Evolutionary conservation across 1,140 invertebrate genomes (phyloP).

Genomic region (Drosophila lacertosa): DNA sequence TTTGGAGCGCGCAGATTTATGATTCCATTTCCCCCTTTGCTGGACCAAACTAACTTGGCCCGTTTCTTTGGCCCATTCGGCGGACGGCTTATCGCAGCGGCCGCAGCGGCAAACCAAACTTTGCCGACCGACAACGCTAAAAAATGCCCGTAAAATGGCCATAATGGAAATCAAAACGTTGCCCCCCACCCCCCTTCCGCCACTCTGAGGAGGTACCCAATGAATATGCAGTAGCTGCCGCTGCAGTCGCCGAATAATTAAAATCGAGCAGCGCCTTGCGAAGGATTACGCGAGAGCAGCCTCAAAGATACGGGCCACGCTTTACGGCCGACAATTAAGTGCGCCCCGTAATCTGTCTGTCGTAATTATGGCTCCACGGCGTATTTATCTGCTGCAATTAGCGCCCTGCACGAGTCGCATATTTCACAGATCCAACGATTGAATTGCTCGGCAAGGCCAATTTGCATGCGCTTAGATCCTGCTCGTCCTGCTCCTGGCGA

Average conservation of each 20-base stretch:
- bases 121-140: conserved; percentile 19
- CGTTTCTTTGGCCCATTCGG: conserved; percentile 41
- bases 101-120: conserved; percentile 57
- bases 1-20: conserved; percentile 18
- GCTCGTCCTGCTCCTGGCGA: neutral
- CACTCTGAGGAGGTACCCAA: conserved; percentile 44
- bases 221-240: conserved; percentile 66
- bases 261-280: conserved; percentile 57
- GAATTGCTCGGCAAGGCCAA: conserved; percentile 55
- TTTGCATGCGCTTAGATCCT: conserved; percentile 43
- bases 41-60: conserved; percentile 6
- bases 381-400: conserved; percentile 78
- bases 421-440: conserved; percentile 66
- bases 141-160: conserved; percentile 39
- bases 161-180: conserved; percentile 69
- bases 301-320: conserved; percentile 58
- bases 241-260: conserved; percentile 69
- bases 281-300: conserved; percentile 27
- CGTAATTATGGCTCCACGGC: conserved; percentile 77
- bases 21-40: conserved; percentile 22
- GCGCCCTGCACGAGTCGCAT: conserved; percentile 62
- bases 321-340: conserved; percentile 76
- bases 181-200: neutral
- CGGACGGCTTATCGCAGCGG: conserved; percentile 54
- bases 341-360: conserved; percentile 73